phyloP scores from a whole-genome alignment of 1,140 invertebrate genomes.

The Drosophila navojoa region DNA sequence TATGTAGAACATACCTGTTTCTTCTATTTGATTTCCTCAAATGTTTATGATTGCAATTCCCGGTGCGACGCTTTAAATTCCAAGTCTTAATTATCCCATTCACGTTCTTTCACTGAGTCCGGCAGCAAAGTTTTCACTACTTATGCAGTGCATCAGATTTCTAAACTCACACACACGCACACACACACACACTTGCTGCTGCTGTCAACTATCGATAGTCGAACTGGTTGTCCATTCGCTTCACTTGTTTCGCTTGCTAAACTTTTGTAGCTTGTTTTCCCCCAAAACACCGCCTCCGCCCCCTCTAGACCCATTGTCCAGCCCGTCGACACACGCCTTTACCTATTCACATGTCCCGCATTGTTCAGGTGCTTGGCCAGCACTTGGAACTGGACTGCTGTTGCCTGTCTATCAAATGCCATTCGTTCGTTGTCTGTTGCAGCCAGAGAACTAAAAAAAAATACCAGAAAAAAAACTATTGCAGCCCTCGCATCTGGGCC shows the following conservation, averaged over 20 bases:
- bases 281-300: background rate
- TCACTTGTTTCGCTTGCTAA: constrained; percentile 3
- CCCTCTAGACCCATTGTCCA: too few species aligned
- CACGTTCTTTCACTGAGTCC: too few species aligned
- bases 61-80: too few species aligned
- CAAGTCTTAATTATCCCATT: too few species aligned
- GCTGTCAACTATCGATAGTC: background rate
- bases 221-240: background rate
- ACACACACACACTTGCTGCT: background rate
- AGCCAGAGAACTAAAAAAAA: too few species aligned
- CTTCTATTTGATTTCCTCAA: too few species aligned
- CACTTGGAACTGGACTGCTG: constrained; percentile 2
- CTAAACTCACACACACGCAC: background rate
- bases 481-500: constrained; percentile 2
- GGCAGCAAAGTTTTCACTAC: too few species aligned
- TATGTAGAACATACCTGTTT: too few species aligned
- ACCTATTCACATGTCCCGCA: background rate
- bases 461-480: too few species aligned
- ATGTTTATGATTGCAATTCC: too few species aligned
- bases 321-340: background rate
- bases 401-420: constrained; percentile 58
- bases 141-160: too few species aligned
- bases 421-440: constrained; percentile 2
- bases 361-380: constrained; percentile 29
- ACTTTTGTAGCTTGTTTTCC: constrained; percentile 1